Evolutionary conservation across 2,888 invertebrate genomes (phyloP).

Genomic region (Tenthredo distinguenda): DNA sequence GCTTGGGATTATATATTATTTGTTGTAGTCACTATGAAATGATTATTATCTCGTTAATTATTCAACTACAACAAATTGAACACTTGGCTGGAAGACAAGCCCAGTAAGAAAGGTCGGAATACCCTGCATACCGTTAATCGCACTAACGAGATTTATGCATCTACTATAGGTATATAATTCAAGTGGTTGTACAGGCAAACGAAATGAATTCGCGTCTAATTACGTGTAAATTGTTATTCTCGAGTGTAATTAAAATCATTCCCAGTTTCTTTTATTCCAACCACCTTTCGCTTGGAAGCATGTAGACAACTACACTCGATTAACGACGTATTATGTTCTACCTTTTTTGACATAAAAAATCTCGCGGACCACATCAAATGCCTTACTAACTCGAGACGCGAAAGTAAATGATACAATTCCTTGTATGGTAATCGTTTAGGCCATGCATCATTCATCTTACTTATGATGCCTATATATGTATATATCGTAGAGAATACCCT

Average conservation of each 20-base stretch:
- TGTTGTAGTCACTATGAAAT: background rate
- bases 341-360: background rate
- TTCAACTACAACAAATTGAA: background rate
- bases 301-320: background rate
- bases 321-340: background rate
- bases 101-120: background rate
- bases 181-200: background rate
- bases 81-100: background rate
- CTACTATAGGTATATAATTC: background rate
- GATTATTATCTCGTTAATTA: background rate
- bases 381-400: background rate
- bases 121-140: background rate
- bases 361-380: background rate
- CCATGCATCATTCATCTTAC: background rate
- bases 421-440: background rate
- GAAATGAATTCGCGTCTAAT: background rate
- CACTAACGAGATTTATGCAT: background rate
- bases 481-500: background rate
- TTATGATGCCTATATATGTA: background rate
- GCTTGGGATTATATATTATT: background rate
- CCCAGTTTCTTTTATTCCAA: background rate
- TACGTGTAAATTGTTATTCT: background rate
- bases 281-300: background rate
- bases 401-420: background rate
- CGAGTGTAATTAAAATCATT: background rate